Conservation (phyloP, 1,140 invertebrate species). For the Centruroides vittatus region DNA sequence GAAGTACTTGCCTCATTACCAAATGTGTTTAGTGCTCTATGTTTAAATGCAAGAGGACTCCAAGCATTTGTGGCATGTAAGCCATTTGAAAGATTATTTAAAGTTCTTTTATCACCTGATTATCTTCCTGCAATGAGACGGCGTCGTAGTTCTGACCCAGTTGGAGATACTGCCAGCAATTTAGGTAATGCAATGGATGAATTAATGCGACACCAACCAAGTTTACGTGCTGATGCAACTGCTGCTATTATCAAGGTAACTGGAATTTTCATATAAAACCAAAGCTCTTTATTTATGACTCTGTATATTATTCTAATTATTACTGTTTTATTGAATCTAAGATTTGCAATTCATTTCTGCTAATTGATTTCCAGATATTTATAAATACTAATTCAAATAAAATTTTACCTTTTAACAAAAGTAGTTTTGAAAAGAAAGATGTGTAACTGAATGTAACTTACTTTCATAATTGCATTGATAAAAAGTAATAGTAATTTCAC, state of each 20-base stretch:
- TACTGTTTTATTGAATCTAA: no score
- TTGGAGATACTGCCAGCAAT: constrained; percentile 78
- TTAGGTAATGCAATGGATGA: constrained; percentile 87
- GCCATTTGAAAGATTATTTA: constrained; percentile 73
- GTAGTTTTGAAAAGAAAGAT: no score
- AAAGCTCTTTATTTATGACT: no score
- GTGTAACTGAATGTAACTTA: no score
- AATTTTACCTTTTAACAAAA: no score
- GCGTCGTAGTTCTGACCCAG: constrained; percentile 60
- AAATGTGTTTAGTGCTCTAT: constrained; percentile 81
- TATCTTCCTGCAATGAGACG: constrained; percentile 76
- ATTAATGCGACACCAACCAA: constrained; percentile 81
- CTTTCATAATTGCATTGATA: no score
- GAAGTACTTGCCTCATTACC: constrained; percentile 79
- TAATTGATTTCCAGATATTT: no score
- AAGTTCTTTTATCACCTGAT: constrained; percentile 63
- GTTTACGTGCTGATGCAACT: constrained; percentile 60
- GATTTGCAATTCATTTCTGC: no score
- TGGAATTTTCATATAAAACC: no score
- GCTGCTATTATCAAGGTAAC: constrained; percentile 59
- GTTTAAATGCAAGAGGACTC: constrained; percentile 67
- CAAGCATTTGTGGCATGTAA: constrained; percentile 63
- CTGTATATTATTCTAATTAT: no score
- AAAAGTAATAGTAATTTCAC: no score
- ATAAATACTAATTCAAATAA: no score